phyloP scores from a whole-genome alignment of 2,113 vertebrate genomes.

The human (Homo sapiens) region DNA sequence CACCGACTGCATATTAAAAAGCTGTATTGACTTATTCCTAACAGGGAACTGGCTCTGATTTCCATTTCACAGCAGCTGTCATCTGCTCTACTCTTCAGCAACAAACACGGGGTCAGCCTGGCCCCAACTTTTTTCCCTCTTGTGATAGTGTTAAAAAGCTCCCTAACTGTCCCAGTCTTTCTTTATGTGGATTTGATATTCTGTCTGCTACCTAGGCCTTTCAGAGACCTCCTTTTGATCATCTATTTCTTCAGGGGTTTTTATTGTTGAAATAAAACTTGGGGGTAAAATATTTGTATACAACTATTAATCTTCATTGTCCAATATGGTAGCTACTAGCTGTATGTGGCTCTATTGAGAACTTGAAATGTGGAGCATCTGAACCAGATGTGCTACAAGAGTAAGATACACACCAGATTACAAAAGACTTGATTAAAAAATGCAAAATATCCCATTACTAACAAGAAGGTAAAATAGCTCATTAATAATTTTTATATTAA shows the following conservation, averaged over 20 bases:
- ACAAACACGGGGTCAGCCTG: neutral
- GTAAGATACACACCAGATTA: neutral
- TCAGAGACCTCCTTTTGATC: neutral
- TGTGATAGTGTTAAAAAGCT: slow-evolving; percentile 17
- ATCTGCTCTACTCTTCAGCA: neutral
- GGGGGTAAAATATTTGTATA: neutral
- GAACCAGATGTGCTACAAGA: neutral
- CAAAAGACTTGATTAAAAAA: neutral
- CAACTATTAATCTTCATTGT: neutral
- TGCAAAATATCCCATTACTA: neutral
- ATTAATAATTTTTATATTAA: neutral
- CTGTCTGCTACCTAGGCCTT: neutral
- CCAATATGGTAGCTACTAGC: neutral
- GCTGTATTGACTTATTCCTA: neutral
- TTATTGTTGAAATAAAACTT: neutral
- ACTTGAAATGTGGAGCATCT: neutral
- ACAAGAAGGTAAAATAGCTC: neutral
- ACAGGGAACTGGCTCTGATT: neutral
- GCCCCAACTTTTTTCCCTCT: neutral
- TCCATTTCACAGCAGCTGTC: neutral
- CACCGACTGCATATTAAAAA: neutral
- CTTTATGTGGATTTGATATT: neutral
- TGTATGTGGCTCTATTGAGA: neutral
- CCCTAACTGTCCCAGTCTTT: neutral
- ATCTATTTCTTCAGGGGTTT: neutral